These are phyloP conservation scores for Ophion ellenae DNA, from an alignment of 2,888 invertebrate genomes.

Conservation along the genomic window DNA sequence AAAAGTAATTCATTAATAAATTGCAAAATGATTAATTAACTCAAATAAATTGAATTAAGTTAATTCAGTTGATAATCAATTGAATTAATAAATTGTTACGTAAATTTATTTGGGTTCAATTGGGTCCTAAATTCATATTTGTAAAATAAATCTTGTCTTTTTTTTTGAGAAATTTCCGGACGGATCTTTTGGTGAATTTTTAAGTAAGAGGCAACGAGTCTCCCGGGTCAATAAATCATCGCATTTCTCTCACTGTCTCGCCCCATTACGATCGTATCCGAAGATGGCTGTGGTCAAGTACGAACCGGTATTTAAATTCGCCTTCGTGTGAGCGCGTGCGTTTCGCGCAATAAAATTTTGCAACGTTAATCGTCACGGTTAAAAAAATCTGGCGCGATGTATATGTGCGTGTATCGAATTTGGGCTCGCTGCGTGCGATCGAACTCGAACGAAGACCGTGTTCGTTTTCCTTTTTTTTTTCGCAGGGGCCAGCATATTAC, in stretches of 20 bases:
- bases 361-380: conserved; percentile 23
- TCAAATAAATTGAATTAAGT: too few species aligned
- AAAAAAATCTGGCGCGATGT: conserved; percentile 5
- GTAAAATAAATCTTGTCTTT: too few species aligned
- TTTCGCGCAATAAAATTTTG: background rate
- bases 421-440: conserved; percentile 6
- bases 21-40: too few species aligned
- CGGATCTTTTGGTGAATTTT: background rate
- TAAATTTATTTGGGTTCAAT: too few species aligned
- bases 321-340: background rate
- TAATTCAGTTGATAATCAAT: too few species aligned
- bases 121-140: too few species aligned
- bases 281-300: conserved; percentile 49
- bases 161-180: too few species aligned
- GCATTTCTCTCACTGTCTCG: background rate
- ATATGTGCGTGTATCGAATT: background rate
- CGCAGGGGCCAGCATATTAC: conserved; percentile 4
- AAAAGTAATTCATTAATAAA: too few species aligned
- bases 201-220: background rate
- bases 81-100: too few species aligned
- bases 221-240: conserved; percentile 8
- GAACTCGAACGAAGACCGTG: conserved; percentile 35
- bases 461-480: conserved; percentile 19
- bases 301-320: conserved; percentile 52
- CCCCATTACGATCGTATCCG: conserved; percentile 14